These are phyloP conservation scores for Alloscopus bannaensis DNA, from an alignment of 2,888 invertebrate genomes.

Conservation along the genomic window DNA sequence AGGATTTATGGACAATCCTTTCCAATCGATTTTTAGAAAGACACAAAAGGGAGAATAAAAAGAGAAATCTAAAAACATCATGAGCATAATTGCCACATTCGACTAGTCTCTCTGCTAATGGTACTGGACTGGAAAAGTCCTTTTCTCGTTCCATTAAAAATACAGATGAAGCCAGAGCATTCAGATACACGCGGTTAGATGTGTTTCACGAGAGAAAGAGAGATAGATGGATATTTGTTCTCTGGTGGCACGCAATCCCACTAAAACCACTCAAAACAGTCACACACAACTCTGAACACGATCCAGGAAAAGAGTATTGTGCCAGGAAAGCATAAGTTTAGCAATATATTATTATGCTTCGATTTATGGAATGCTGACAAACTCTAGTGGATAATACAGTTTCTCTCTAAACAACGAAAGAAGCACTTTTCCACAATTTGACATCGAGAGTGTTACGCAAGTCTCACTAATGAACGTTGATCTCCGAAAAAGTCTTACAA, in stretches of 20 bases:
- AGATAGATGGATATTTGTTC: conserved; percentile 49
- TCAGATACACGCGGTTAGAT: background rate
- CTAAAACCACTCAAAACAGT: conserved; percentile 14
- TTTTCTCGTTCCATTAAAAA: conserved; percentile 34
- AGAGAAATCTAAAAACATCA: background rate
- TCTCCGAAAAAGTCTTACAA: too few species aligned
- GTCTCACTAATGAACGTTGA: too few species aligned
- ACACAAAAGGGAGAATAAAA: conserved; percentile 5
- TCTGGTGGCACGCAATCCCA: conserved; percentile 43
- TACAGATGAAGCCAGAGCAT: conserved; percentile 23
- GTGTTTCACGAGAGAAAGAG: conserved; percentile 33
- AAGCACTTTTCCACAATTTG: too few species aligned
- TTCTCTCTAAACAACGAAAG: too few species aligned
- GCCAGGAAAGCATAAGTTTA: too few species aligned
- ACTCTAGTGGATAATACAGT: too few species aligned
- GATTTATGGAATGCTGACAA: too few species aligned
- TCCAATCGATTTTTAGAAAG: conserved; percentile 44
- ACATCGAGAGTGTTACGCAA: too few species aligned
- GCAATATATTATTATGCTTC: too few species aligned
- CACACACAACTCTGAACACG: too few species aligned
- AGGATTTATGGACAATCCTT: conserved; percentile 36
- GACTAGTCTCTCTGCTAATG: background rate
- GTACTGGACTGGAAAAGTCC: background rate
- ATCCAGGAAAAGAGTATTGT: too few species aligned
- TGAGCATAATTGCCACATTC: background rate